Evolutionary conservation across 1,140 invertebrate genomes (phyloP).

Genomic region (Cephus cinctus): DNA sequence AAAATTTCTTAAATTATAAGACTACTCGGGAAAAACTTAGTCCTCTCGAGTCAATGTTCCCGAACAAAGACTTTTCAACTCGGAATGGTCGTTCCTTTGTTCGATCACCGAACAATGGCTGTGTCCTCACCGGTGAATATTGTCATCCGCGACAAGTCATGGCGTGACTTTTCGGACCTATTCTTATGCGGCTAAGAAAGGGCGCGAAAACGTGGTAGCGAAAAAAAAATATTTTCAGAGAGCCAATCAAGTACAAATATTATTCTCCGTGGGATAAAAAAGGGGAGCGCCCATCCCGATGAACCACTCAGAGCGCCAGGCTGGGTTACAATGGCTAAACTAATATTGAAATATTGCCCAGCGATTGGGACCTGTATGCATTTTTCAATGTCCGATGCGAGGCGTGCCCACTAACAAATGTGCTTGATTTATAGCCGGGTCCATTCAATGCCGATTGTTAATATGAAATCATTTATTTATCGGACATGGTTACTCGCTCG

Average conservation of each 20-base stretch:
- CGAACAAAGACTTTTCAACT: no score
- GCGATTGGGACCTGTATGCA: slow-evolving; percentile 32
- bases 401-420: slow-evolving; percentile 42
- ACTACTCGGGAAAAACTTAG: no score
- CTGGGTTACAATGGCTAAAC: slow-evolving; percentile 40
- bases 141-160: no score
- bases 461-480: slow-evolving; percentile 44
- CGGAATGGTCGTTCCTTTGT: no score
- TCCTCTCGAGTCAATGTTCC: no score
- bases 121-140: slow-evolving; percentile 20
- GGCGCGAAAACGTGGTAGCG: background rate
- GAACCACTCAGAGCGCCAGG: slow-evolving; percentile 1
- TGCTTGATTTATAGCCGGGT: slow-evolving; percentile 31
- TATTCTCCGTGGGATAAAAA: slow-evolving; percentile 21
- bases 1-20: no score
- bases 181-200: slow-evolving; percentile 7
- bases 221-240: slow-evolving; percentile 20
- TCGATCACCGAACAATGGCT: no score
- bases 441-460: slow-evolving; percentile 41
- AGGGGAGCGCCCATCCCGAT: background rate
- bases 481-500: slow-evolving; percentile 12
- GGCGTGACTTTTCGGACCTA: slow-evolving; percentile 2
- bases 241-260: slow-evolving; percentile 43
- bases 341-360: slow-evolving; percentile 54
- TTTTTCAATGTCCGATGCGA: slow-evolving; percentile 40